Evolutionary conservation across 2,113 vertebrate species (phyloP).

Genomic region (Candoia aspera): DNA sequence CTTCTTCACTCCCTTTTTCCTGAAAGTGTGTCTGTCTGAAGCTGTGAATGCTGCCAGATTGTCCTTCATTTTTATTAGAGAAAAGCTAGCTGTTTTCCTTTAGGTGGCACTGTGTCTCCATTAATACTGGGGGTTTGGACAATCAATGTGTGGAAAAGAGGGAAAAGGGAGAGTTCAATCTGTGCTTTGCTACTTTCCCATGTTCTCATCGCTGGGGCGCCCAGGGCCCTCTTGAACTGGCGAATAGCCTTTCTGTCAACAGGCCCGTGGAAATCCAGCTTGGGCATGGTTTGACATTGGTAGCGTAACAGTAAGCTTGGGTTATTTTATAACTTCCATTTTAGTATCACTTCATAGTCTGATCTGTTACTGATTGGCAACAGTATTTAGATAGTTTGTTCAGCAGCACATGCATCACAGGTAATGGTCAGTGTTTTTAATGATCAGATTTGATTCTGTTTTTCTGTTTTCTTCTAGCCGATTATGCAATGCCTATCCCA

Average conservation of each 20-base stretch:
- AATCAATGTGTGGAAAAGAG: neutral
- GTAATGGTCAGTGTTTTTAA: neutral
- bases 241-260: neutral
- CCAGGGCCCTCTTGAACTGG: neutral
- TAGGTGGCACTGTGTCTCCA: neutral
- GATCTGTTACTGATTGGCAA: neutral
- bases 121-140: neutral
- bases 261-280: neutral
- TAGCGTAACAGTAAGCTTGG: neutral
- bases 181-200: neutral
- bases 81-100: neutral
- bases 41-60: neutral
- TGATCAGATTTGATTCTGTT: neutral
- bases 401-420: neutral
- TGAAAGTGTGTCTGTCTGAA: neutral
- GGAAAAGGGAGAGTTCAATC: neutral
- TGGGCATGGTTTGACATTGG: neutral
- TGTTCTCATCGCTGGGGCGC: neutral
- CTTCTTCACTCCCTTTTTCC: neutral
- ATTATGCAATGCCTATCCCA: conserved; percentile 88
- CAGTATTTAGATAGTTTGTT: neutral
- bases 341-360: neutral
- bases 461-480: conserved; percentile 74
- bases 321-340: neutral
- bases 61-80: neutral